Base-by-base conservation (phyloP, 1,140 invertebrate species). In the Gonioctena quinquepunctata region DNA sequence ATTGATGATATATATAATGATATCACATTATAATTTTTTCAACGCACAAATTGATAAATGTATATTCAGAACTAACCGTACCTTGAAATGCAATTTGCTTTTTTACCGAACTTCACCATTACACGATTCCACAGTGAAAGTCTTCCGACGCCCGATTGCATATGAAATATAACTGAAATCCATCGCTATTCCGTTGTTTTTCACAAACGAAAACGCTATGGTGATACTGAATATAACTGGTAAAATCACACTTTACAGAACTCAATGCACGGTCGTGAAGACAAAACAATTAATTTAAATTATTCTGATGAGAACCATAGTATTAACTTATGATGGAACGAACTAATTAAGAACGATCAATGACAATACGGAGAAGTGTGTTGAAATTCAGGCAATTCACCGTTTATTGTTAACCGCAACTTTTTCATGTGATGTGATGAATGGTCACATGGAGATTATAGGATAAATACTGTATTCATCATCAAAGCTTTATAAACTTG, bases 161-260 rank as follows among this genome's bases (percentile, higher is more conserved):
- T 27, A 19, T 25, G 28, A 8, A 61, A 27, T 27, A 28, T 28
- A 1, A 60, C 57, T 60, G 52, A 54, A 27, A 61, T 27, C 28
- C 18, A 27, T 61, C n/a, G 23, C n/a, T 19, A 7, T 1, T 23
- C 52, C 16, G 21, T 16, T 27, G 25, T 16, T 33, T 61, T 25
- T 61, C 16, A 8, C 23, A 61, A 16, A 13, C 18, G n/a, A n/a
- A n/a, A n/a, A n/a, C n/a, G n/a, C 25, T 6, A 16, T 61, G n/a
- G 27, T n/a, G 13, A 27, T 61, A 27, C 59, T 61, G 59, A 61
- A 27, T 61, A 61, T 61, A 61, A 61, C 59, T 27, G 27, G 59
- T 23, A 61, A 27, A 61, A 61, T 61, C 59, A 5, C 6, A 61
- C 8, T 61, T 2, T 42, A 13, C 33, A 42, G 16, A n/a, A 3